Conservation (phyloP, 1,140 invertebrate species). For the Himalopsyche phryganea region DNA sequence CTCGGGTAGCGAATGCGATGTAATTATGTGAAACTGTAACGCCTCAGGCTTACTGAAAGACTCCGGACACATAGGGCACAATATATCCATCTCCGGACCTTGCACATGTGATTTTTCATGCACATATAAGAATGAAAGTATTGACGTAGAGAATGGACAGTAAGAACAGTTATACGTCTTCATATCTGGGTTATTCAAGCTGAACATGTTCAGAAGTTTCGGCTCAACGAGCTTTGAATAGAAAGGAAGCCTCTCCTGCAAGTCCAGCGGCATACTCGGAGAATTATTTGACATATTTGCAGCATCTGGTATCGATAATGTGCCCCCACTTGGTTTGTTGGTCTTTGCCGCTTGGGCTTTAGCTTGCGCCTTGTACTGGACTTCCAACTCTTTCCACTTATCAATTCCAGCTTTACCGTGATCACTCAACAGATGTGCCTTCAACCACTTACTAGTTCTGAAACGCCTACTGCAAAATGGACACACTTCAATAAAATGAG, state of each 20-base stretch:
- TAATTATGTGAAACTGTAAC: constrained; percentile 32
- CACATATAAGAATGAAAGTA: constrained; percentile 84
- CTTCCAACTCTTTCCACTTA: constrained; percentile 66
- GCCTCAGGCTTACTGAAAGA: constrained; percentile 34
- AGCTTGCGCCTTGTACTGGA: constrained; percentile 37
- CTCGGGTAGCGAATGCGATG: constrained; percentile 28
- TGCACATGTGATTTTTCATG: constrained; percentile 81
- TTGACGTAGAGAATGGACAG: constrained; percentile 84
- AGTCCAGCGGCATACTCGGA: constrained; percentile 53
- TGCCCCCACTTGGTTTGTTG: constrained; percentile 35
- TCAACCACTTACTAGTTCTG: constrained; percentile 84
- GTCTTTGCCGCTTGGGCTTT: constrained; percentile 30
- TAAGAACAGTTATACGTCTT: constrained; percentile 85
- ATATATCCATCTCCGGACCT: constrained; percentile 30
- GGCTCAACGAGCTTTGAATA: constrained; percentile 32
- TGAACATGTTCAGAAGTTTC: constrained; percentile 33
- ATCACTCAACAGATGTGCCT: constrained; percentile 83
- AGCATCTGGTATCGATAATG: constrained; percentile 33
- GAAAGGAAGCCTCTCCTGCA: constrained; percentile 42
- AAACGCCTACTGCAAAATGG: constrained; percentile 84
- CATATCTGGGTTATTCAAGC: constrained; percentile 33
- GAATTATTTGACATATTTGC: constrained; percentile 58
- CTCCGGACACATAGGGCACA: constrained; percentile 34
- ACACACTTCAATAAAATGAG: constrained; percentile 76
- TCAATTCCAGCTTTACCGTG: constrained; percentile 72